Evolutionary conservation across 2,797 vertebrate genomes (phyloP), one percentile per base, ranked within the genome.

Genomic region (Girardinus metallicus): DNA sequence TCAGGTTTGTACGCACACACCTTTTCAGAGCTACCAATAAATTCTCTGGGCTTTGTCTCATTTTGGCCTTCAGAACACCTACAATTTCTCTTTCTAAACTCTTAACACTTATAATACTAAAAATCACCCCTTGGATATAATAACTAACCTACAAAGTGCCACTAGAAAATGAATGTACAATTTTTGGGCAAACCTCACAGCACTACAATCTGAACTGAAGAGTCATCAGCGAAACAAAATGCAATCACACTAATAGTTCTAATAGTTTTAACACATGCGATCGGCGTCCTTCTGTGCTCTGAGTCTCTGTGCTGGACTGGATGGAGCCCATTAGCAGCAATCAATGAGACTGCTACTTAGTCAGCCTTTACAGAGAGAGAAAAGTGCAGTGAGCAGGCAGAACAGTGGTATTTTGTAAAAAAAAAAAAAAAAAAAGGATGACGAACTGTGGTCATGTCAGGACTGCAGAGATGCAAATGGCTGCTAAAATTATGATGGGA

Each of bases 301-400:
- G 26, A 57, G 73, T 74, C 57, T 82, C 62, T 81, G 70, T 46
- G 77, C 68, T 1, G 73, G 77, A 79, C n/a, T n/a, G n/a, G 76
- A 83, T 44, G 64, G 71, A 79, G 57, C 76, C 77, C 81, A 62
- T 90, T 83, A 82, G 83, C 71, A 70, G 73, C n/a, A 64, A 88
- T 90, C 91, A 75, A 89, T 90, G 79, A 5, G 41, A 53, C 64
- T 44, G 39, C 74, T 51, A 51, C 83, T 83, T 31, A 23, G 49
- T 62, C 64, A 82, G 74, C 73, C 49, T 74, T 64, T 76, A 51
- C 8, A 21, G 64, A 6, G 26, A 57, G 34, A 16, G 5, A 29
- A 84, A 80, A 74, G 64, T 71, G 86, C 81, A 74, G 74, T 3
- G 21, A 83, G 74, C 74, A 39, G 77, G 49, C 66, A 75, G 49